A percentile compares a stretch with the other conserved stretches of the same genome.
Evolutionary conservation across 2,888 invertebrate genomes (phyloP).

Genomic region (Epinotia ramella): DNA sequence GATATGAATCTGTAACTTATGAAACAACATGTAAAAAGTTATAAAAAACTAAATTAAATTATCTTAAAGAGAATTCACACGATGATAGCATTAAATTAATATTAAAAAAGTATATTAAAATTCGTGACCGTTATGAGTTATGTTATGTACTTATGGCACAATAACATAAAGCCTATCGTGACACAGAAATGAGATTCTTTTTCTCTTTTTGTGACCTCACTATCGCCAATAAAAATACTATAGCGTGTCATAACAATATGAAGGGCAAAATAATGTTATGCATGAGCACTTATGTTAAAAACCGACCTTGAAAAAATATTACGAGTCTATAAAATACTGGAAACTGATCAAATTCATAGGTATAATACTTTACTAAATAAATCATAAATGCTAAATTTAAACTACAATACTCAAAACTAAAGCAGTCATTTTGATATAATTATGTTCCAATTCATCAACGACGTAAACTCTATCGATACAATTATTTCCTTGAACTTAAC

Average conservation of each 20-base stretch:
- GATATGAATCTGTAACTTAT: neutral
- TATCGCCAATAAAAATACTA: neutral
- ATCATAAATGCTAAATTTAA: neutral
- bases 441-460: neutral
- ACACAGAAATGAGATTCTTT: conserved; percentile 30
- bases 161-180: conserved; percentile 30
- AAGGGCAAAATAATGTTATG: neutral
- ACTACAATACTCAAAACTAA: conserved; percentile 5
- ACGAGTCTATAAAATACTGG: conserved; percentile 25
- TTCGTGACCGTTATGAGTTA: conserved; percentile 2
- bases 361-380: conserved; percentile 21
- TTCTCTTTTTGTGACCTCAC: neutral
- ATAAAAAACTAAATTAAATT: neutral
- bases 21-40: neutral
- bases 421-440: neutral
- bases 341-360: conserved; percentile 22
- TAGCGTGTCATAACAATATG: neutral
- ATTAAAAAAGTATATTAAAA: conserved; percentile 2
- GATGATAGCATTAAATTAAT: neutral
- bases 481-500: conserved; percentile 7
- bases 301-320: conserved; percentile 33
- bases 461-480: conserved; percentile 1
- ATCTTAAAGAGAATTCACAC: neutral
- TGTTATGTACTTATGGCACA: no score
- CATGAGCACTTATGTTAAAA: conserved; percentile 2